phyloP scores from a whole-genome alignment of 1,140 invertebrate genomes.

The Chionoecetes opilio region DNA sequence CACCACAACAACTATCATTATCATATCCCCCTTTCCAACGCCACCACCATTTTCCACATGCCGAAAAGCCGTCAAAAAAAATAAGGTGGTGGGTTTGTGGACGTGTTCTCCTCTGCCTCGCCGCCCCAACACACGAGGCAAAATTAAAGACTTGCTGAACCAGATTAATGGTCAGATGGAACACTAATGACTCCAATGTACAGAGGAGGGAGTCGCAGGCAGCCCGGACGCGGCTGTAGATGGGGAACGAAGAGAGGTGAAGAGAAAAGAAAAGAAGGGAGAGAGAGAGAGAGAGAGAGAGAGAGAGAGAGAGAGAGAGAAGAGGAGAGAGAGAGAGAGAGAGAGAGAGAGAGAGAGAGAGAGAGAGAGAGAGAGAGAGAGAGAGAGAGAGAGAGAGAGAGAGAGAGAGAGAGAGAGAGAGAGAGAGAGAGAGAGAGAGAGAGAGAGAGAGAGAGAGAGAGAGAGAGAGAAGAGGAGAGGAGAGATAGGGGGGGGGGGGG shows the following conservation, averaged over 20 bases:
- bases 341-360: conserved; percentile 42
- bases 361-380: conserved; percentile 38
- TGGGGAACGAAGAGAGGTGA: not conserved
- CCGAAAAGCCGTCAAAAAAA: no score
- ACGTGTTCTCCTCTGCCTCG: no score
- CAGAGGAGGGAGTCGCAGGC: not conserved
- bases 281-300: conserved; percentile 38
- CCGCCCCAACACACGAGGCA: no score
- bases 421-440: conserved; percentile 37
- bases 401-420: conserved; percentile 39
- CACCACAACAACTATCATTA: no score
- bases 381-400: conserved; percentile 37
- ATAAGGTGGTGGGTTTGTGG: no score
- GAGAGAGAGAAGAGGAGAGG: conserved; percentile 45
- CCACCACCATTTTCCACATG: no score
- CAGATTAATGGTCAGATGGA: no score
- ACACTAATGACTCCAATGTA: no score
- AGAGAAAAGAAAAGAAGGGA: not conserved
- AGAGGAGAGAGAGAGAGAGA: not conserved
- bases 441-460: conserved; percentile 54
- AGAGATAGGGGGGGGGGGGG: not conserved
- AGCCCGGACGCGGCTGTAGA: not conserved
- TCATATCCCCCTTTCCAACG: no score
- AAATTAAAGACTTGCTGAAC: no score
- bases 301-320: conserved; percentile 15